phyloP scores from a whole-genome alignment of 2,113 vertebrate genomes.

The Triplophysa siluroides region DNA sequence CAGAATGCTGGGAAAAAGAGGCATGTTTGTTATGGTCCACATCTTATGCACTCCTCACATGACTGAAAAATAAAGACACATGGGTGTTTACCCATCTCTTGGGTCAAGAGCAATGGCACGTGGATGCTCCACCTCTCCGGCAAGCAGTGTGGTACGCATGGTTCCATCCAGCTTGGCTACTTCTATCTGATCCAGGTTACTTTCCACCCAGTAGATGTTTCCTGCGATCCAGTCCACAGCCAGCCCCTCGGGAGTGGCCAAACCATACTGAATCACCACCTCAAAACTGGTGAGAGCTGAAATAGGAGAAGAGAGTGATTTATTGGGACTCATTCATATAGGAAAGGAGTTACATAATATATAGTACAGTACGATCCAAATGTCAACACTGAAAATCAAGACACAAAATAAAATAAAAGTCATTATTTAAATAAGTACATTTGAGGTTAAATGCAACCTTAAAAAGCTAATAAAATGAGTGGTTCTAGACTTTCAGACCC shows the following conservation, averaged over 20 bases:
- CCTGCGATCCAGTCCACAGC: slow-evolving; percentile 98
- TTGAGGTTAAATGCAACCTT: too few relatives aligned
- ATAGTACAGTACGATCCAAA: too few relatives aligned
- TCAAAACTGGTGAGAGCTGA: slow-evolving; percentile 94
- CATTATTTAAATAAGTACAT: too few relatives aligned
- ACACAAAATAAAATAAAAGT: too few relatives aligned
- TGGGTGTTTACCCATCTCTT: slow-evolving; percentile 83
- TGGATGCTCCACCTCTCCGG: slow-evolving; percentile 94
- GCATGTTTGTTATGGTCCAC: neutral
- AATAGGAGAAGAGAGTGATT: neutral
- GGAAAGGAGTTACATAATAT: neutral
- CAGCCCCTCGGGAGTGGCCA: slow-evolving; percentile 93
- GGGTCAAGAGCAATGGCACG: slow-evolving; percentile 93
- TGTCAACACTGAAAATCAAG: too few relatives aligned
- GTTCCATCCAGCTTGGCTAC: slow-evolving; percentile 95
- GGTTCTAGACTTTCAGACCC: neutral
- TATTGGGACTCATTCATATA: too few relatives aligned
- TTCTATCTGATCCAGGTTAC: slow-evolving; percentile 97
- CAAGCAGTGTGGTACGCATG: slow-evolving; percentile 92
- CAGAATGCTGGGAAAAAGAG: slow-evolving; percentile 77
- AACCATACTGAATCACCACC: slow-evolving; percentile 94
- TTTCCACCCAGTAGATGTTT: slow-evolving; percentile 99
- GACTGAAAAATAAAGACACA: neutral
- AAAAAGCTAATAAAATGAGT: neutral
- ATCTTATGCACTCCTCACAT: neutral